Evolutionary conservation across 1,140 invertebrate species (phyloP), one percentile per base, ranked within the genome.

Genomic region (Drosophila truncata): DNA sequence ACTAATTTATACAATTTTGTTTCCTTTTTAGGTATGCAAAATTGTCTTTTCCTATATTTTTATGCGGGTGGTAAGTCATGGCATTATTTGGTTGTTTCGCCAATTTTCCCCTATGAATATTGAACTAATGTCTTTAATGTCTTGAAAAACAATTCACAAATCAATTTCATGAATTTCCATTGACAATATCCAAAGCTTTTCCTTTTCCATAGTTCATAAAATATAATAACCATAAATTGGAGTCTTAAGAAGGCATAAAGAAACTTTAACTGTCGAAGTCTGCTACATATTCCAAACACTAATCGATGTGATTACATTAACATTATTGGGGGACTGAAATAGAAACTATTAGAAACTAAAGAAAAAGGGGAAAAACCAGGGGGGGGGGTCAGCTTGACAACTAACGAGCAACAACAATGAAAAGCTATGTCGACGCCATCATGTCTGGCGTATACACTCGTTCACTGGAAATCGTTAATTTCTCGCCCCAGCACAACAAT

Each of bases 301-400:
- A 88, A 87, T 88, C 84, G 84, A 88, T 80, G 80, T 70, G 76
- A 88, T 84, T 87, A 86, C 60, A 82, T 76, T 69, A 54, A 63
- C 71, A 63, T 87, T 88, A 72, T 55, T 33, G 46, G 39, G 60
- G 16, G 8, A 13, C 33, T 49, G 54, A 39, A 60, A 61, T 73
- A 33, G 66, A 33, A 10, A 37, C 52, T 10, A n/a, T 37, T 25
- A 55, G 10, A 37, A 55, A 55, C 52, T 37, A 25, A 55, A 14
- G 25, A 14, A 63, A 49, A 60, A 18, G 16, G 11, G 33, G 31
- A 8, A 29, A 55, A 25, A n/a, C 14, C 1, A n/a, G 14, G 31
- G 16, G 42, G 42, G 11, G 2, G 27, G 33, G n/a, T n/a, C 33
- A 55, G 25, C 47, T n/a, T 35, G 60, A 39, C 39, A 54, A 70